These are phyloP conservation scores for Gerris lacustris DNA, from an alignment of 2,888 invertebrate species.

Conservation along the genomic window DNA sequence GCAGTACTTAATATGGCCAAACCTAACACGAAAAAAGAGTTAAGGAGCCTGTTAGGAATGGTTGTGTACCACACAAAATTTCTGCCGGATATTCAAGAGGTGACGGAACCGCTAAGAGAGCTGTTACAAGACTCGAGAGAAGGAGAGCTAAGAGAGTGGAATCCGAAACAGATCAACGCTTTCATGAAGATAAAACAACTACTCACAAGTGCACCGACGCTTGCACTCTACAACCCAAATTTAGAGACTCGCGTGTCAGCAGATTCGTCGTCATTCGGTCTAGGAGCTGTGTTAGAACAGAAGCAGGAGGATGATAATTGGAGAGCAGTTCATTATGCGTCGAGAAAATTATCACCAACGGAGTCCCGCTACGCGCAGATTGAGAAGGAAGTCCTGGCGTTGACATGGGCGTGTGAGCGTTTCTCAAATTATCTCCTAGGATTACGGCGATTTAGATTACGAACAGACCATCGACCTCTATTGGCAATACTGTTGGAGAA, in stretches of 20 bases:
- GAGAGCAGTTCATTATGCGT: background rate
- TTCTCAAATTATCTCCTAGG: no score
- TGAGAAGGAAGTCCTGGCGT: no score
- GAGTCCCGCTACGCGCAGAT: no score
- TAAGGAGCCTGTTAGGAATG: background rate
- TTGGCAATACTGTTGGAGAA: no score
- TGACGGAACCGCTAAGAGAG: background rate
- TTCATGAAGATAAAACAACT: background rate
- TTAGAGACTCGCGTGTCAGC: background rate
- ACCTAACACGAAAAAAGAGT: background rate
- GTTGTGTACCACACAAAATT: background rate
- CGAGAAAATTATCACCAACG: no score
- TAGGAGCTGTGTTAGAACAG: background rate
- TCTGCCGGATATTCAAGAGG: background rate
- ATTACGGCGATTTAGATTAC: no score
- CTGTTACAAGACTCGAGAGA: background rate
- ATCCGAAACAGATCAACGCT: background rate
- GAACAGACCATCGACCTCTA: no score
- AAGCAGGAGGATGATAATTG: background rate
- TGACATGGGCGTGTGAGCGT: no score
- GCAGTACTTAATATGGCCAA: background rate
- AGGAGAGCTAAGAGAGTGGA: background rate
- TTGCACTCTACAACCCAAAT: background rate
- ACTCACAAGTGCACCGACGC: background rate
- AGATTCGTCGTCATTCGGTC: background rate